Base-by-base conservation (phyloP, 2,888 invertebrate species). In the Agonum fuliginosum region DNA sequence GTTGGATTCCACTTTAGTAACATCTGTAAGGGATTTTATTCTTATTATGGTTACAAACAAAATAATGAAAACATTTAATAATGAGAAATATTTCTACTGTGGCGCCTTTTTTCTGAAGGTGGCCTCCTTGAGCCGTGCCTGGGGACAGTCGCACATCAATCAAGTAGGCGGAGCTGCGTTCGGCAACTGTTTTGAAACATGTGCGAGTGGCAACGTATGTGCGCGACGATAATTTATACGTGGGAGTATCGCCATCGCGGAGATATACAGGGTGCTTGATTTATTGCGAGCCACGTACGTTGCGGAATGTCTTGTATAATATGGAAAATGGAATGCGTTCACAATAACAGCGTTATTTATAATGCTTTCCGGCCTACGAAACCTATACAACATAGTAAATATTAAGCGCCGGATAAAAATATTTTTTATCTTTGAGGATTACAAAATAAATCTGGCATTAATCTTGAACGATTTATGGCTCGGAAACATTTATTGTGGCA, bases 171-270 rank as follows among this genome's bases (percentile, higher is more conserved):
- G 17, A 41, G 37, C 41, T n/a, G 14, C 41, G 65, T 41, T 67
- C 41, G 67, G 67, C 67, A 67, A 67, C 67, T 67, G 67, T 67
- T 67, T 67, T 41, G 67, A 41, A 65, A 41, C 67, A 67, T 67
- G 67, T 67, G 67, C 67, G 37, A 22, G 67, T 67, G 67, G 67
- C 67, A 67, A 67, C 67, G 22, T 67, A 41, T 67, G 41, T 67
- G 41, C 22, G 37, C 41, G 22, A 41, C 67, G 41, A 67, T 67
- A 41, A 67, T 67, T 67, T 67, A 67, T 67, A 67, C 41, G 67
- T 5, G 41, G 37, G 67, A 20, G 41, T 41, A 62, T 62, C 27
- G 58, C 8, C 4, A 10, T 22, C n/a, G n/a, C n/a, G 8, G 58
- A 62, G 58, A 62, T 62, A 62, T 62, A 62, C 30, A 62, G 27